Conservation (phyloP, 2,113 vertebrate species). For the Seriola aureovittata region DNA sequence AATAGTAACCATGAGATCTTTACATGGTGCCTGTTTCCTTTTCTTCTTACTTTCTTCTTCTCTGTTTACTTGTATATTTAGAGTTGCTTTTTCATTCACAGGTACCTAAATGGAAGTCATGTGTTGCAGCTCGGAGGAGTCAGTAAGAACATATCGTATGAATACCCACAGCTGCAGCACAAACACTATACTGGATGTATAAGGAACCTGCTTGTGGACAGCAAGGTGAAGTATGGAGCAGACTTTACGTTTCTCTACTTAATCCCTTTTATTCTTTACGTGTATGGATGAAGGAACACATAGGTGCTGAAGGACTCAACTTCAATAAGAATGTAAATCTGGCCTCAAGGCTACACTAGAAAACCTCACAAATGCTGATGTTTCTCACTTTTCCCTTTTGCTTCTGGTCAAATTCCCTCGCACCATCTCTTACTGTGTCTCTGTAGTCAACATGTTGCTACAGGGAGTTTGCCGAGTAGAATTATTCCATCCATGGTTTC, state of each 20-base stretch:
- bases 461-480: not conserved
- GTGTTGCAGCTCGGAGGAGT: conserved; percentile 91
- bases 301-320: conserved; percentile 21
- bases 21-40: not conserved
- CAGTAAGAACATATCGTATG: conserved; percentile 86
- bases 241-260: not conserved
- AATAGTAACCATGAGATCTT: conserved; percentile 45
- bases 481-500: not conserved
- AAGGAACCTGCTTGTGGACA: conserved; percentile 89
- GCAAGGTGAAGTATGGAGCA: conserved; percentile 80
- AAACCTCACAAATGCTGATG: conserved; percentile 47
- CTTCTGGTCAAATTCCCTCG: not conserved
- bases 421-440: not conserved
- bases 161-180: conserved; percentile 88
- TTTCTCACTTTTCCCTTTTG: conserved; percentile 22
- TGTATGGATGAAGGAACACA: conserved; percentile 12
- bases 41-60: conserved; percentile 12
- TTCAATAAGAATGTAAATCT: conserved; percentile 55
- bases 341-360: conserved; percentile 33
- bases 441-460: not conserved
- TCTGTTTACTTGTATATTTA: conserved; percentile 18
- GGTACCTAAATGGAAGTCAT: conserved; percentile 87
- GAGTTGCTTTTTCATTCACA: conserved; percentile 68
- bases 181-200: conserved; percentile 90
- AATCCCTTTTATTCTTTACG: conserved; percentile 24